Evolutionary conservation across 2,797 vertebrate species (phyloP).

Genomic region (Helarctos malayanus): DNA sequence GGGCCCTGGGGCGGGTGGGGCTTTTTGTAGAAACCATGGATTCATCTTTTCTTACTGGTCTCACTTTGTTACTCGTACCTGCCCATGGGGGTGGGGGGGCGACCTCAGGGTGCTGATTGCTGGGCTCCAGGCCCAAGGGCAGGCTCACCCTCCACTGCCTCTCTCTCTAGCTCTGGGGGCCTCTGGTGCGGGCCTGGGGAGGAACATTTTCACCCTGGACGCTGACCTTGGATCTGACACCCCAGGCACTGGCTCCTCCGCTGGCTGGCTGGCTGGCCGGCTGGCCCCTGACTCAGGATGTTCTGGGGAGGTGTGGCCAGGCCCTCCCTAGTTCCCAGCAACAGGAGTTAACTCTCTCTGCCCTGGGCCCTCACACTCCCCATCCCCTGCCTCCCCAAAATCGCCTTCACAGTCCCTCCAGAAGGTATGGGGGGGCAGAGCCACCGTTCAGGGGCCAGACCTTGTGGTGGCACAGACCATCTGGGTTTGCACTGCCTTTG

Average conservation of each 20-base stretch:
- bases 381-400: background rate
- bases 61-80: background rate
- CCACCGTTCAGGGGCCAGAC: background rate
- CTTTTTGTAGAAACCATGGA: background rate
- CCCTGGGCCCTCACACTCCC: background rate
- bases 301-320: background rate
- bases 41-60: background rate
- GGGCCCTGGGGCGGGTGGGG: background rate
- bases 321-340: background rate
- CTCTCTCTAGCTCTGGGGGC: background rate
- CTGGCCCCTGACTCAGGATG: background rate
- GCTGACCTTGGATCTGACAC: background rate
- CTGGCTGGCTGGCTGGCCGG: no score
- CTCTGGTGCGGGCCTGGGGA: background rate
- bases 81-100: background rate
- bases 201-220: background rate
- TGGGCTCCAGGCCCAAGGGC: background rate
- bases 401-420: background rate
- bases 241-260: background rate
- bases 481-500: background rate
- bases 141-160: fast-evolving
- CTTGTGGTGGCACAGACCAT: background rate
- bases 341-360: background rate
- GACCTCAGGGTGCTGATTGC: background rate
- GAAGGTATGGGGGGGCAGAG: no score